Conservation (phyloP, 2,888 invertebrate genomes). For the Podotricha telesiphe region DNA sequence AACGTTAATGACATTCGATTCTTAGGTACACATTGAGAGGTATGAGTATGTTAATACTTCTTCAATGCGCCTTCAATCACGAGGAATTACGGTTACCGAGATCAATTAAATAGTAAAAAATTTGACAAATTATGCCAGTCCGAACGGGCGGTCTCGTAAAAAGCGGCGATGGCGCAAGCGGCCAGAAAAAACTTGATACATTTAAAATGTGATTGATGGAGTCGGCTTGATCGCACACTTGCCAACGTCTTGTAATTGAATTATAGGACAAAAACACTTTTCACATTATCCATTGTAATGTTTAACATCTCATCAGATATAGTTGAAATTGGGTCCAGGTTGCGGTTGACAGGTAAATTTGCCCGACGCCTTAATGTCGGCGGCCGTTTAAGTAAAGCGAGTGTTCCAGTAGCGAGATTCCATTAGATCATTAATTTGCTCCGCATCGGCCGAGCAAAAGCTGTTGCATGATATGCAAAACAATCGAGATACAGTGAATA, state of each 20-base stretch:
- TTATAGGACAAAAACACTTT: constrained; percentile 67
- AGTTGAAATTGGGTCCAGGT: constrained; percentile 54
- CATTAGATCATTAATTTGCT: constrained; percentile 78
- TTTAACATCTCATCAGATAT: constrained; percentile 50
- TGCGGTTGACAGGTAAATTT: constrained; percentile 50
- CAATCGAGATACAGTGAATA: constrained; percentile 70
- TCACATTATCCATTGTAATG: constrained; percentile 52
- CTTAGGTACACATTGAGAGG: constrained; percentile 64
- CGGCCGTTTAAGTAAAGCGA: constrained; percentile 59
- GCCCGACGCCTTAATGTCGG: constrained; percentile 50
- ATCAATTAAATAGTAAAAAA: constrained; percentile 76
- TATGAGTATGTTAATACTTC: constrained; percentile 65
- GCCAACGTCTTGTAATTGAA: constrained; percentile 75
- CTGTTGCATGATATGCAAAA: constrained; percentile 75
- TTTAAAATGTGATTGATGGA: constrained; percentile 81
- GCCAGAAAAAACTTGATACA: constrained; percentile 72
- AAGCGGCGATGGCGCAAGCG: constrained; percentile 59
- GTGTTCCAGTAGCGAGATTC: constrained; percentile 62
- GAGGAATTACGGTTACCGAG: constrained; percentile 43
- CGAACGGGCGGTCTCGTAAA: constrained; percentile 63
- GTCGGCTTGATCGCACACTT: constrained; percentile 60
- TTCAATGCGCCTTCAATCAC: constrained; percentile 42
- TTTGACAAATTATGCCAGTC: constrained; percentile 72
- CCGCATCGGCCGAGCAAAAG: constrained; percentile 63
- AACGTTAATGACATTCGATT: constrained; percentile 78